Base-by-base conservation (phyloP, 2,888 invertebrate species). In the Drosophila macrospina region DNA sequence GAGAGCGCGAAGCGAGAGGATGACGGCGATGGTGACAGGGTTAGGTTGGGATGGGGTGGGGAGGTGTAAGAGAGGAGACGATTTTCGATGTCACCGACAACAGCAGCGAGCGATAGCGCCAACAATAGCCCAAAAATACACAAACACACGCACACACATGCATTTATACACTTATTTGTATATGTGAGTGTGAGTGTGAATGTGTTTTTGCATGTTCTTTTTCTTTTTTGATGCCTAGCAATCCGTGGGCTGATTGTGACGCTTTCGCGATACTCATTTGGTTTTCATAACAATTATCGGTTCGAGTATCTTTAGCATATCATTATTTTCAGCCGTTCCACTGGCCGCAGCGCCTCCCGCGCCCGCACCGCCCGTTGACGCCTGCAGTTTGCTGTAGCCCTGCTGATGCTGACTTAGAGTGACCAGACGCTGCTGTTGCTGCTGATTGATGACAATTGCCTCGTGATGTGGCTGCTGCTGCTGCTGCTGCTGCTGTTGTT, bases 271-370 rank as follows among this genome's bases (percentile, higher is more conserved):
- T 69, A 82, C 73, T 91, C 91, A 92, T 89, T 92, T 92, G 65
- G 92, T 92, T 86, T 92, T 92, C 92, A 92, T 92, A 61, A 92
- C 91, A 76, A 92, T 92, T 72, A 92, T 92, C 56, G 92, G 92
- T 87, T 92, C 92, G 75, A 92, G 91, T 77, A 92, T 92, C 86
- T 92, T 92, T 47, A 92, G 86, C 83, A 92, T 92, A 72, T 92
- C 92, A 61, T 91, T 92, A 77, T 92, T 92, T 57, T 92, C 92
- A 0, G 77, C 71, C 24, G 89, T 82, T 54, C 70, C 75, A 8
- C 66, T 61, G 13, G 59, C 54, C 8, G 28, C 68, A 6, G 48
- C 71, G 3, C 65, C 70, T 10, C 67, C 68, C 5, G 47, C 63
- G 6, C 42, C 28, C 11, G 62, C 75, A 0, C 60, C 50, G 6